Evolutionary conservation across 2,113 vertebrate species (phyloP).

Genomic region (Helogale parvula): DNA sequence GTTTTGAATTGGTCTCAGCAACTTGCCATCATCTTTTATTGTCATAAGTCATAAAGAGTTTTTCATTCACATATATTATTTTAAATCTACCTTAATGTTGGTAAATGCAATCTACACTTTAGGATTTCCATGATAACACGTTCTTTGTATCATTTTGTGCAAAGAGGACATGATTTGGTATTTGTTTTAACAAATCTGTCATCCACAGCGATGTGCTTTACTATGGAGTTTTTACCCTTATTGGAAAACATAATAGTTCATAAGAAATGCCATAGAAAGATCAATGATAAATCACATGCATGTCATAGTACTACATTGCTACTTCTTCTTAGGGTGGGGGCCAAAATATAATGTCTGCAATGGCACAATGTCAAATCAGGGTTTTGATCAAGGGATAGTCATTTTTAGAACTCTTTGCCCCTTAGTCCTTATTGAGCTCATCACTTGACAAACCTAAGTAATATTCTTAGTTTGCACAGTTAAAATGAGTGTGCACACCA

Average conservation of each 20-base stretch:
- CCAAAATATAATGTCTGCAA: neutral
- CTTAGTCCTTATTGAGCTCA: neutral
- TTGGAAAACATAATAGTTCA: neutral
- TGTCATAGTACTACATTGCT: neutral
- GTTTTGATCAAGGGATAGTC: neutral
- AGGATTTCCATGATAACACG: neutral
- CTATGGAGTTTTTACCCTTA: neutral
- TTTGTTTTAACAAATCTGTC: slow-evolving; percentile 22
- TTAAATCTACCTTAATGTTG: slow-evolving; percentile 34
- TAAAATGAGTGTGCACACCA: neutral
- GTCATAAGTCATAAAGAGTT: neutral
- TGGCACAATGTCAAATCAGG: neutral
- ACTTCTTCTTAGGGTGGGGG: neutral
- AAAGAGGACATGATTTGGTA: neutral
- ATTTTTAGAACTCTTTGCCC: neutral
- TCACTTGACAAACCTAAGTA: neutral
- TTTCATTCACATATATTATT: neutral
- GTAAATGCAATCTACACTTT: neutral
- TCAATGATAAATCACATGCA: neutral
- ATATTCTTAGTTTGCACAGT: neutral
- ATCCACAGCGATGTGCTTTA: neutral
- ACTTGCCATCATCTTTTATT: slow-evolving; percentile 27
- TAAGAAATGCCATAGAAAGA: neutral
- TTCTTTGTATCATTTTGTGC: neutral
- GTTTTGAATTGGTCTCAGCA: neutral